Percentiles rank a stretch among this genome's conserved stretches.
Evolutionary conservation across 2,888 invertebrate species (phyloP).

Genomic region (Dione juno): DNA sequence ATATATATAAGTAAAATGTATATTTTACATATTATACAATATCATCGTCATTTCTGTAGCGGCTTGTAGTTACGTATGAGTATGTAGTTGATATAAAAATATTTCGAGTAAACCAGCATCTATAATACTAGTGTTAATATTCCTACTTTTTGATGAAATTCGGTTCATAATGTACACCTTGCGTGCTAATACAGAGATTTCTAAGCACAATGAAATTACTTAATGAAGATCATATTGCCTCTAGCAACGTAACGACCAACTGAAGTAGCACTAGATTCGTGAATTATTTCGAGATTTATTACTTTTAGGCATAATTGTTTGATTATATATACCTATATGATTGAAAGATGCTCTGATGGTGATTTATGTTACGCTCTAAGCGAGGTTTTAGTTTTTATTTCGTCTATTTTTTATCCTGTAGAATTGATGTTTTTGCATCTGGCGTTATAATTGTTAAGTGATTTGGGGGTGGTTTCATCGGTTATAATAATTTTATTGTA

Average conservation of each 20-base stretch:
- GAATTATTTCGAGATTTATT: slow-evolving; percentile 80
- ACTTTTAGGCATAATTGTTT: slow-evolving; percentile 70
- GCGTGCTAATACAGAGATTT: slow-evolving; percentile 24
- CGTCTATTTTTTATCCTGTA: not conserved
- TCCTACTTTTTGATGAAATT: not conserved
- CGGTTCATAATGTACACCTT: slow-evolving; percentile 10
- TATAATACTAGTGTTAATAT: not conserved
- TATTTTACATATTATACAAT: too few species aligned
- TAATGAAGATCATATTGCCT: slow-evolving; percentile 79
- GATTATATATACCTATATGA: slow-evolving; percentile 51
- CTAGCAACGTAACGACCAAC: slow-evolving; percentile 74
- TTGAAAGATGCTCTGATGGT: slow-evolving; percentile 51
- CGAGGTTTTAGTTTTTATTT: slow-evolving; percentile 51
- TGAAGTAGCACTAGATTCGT: slow-evolving; percentile 76
- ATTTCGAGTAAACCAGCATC: not conserved
- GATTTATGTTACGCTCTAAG: slow-evolving; percentile 76
- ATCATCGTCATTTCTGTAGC: too few species aligned
- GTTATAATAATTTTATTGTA: not conserved
- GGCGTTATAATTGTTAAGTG: slow-evolving; percentile 24
- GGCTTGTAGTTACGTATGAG: too few species aligned
- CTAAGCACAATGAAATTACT: slow-evolving; percentile 49
- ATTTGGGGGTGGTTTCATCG: slow-evolving; percentile 1
- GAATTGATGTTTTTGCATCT: slow-evolving; percentile 20
- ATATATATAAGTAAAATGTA: too few species aligned
- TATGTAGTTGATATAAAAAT: not conserved